These are phyloP conservation scores for Onthophagus sagittarius DNA, from an alignment of 2,888 invertebrate genomes.

Conservation along the genomic window DNA sequence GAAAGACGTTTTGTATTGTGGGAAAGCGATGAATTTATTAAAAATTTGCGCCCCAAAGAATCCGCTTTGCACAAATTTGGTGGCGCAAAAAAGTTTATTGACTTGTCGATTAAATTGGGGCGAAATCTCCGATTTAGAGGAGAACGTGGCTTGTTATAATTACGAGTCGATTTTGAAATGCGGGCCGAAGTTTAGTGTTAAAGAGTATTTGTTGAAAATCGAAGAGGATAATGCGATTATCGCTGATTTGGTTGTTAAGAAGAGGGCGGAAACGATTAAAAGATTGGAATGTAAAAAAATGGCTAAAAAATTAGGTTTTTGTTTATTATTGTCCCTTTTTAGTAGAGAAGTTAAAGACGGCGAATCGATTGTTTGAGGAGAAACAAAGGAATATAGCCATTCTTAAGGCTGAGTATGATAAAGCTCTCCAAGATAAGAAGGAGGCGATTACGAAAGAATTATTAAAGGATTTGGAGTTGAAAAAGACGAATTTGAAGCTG, in stretches of 20 bases:
- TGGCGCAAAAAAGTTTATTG: constrained; percentile 41
- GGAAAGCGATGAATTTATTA: constrained; percentile 68
- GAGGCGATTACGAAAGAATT: constrained; percentile 36
- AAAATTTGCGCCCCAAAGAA: constrained; percentile 64
- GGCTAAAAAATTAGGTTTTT: too few relatives aligned
- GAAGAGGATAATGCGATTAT: constrained; percentile 35
- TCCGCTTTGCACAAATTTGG: constrained; percentile 39
- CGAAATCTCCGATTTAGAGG: constrained; percentile 37
- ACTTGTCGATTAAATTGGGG: constrained; percentile 43
- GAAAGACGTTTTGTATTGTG: constrained; percentile 66
- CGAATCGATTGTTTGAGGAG: constrained; percentile 36
- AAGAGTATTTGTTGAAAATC: constrained; percentile 32
- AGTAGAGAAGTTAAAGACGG: constrained; percentile 41
- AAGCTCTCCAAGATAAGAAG: constrained; percentile 39
- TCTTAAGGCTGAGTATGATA: constrained; percentile 41
- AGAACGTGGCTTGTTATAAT: constrained; percentile 41
- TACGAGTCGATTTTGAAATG: constrained; percentile 40
- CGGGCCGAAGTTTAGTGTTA: constrained; percentile 39
- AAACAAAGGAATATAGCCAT: constrained; percentile 37
- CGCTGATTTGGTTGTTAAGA: constrained; percentile 40
- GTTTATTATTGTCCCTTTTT: constrained; percentile 17
- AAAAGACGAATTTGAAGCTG: constrained; percentile 36
- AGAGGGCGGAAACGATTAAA: constrained; percentile 39
- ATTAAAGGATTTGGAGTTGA: constrained; percentile 37
- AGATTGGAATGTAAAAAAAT: constrained; percentile 43